These are phyloP conservation scores for Eira barbara DNA, from an alignment of 2,113 vertebrate species.

Conservation along the genomic window DNA sequence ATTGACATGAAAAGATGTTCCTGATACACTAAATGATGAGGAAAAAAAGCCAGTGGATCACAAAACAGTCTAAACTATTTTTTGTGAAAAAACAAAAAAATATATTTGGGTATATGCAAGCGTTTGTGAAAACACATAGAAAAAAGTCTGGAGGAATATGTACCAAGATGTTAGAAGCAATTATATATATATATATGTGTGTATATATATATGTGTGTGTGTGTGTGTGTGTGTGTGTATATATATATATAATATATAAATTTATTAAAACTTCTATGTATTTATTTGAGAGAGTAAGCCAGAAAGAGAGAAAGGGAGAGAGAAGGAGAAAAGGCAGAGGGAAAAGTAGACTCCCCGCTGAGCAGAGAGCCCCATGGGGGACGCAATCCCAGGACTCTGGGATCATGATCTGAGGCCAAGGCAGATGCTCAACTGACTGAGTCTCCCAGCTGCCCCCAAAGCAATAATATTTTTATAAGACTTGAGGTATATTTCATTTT, in stretches of 20 bases:
- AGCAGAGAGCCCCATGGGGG: too few relatives aligned
- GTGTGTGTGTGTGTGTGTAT: too few relatives aligned
- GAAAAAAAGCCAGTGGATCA: not conserved
- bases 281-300: too few relatives aligned
- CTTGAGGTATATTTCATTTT: conserved; percentile 25
- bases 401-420: too few relatives aligned
- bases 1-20: not conserved
- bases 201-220: too few relatives aligned
- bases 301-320: too few relatives aligned
- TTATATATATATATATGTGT: not conserved
- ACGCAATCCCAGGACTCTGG: too few relatives aligned
- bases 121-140: not conserved
- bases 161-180: not conserved
- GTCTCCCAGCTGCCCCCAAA: not conserved
- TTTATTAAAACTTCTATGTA: too few relatives aligned
- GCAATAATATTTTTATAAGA: not conserved
- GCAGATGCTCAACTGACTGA: too few relatives aligned
- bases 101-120: not conserved
- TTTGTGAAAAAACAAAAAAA: not conserved
- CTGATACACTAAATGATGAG: not conserved
- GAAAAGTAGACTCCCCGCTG: too few relatives aligned
- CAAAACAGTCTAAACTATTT: not conserved
- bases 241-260: too few relatives aligned
- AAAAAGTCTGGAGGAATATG: not conserved
- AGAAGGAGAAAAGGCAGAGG: too few relatives aligned